These are phyloP conservation scores for Contarinia nasturtii DNA, from an alignment of 1,140 invertebrate genomes.

Conservation along the genomic window DNA sequence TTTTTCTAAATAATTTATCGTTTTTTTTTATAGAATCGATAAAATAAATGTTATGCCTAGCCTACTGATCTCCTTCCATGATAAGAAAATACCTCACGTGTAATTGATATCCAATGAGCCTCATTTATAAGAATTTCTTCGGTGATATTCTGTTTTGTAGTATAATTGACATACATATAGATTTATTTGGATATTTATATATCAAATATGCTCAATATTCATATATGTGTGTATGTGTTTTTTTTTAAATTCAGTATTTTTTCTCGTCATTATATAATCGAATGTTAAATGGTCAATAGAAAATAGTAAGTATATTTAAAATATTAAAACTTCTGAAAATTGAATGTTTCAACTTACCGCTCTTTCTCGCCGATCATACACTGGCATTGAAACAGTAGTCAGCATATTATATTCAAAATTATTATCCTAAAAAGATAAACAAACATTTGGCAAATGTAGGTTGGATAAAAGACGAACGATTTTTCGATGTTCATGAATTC, in stretches of 20 bases:
- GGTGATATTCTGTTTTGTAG: conserved; percentile 61
- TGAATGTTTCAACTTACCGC: conserved; percentile 36
- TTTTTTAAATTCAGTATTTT: too few relatives aligned
- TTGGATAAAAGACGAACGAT: too few relatives aligned
- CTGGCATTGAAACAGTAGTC: conserved; percentile 81
- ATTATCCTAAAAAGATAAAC: too few relatives aligned
- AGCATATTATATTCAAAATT: conserved; percentile 50
- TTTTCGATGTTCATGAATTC: too few relatives aligned
- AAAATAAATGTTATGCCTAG: too few relatives aligned
- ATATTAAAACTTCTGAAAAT: neutral
- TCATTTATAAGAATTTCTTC: conserved; percentile 84
- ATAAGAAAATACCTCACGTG: conserved; percentile 59
- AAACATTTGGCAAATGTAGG: too few relatives aligned
- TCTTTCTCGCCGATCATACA: conserved; percentile 63
- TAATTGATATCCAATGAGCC: conserved; percentile 76
- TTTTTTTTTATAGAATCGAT: too few relatives aligned
- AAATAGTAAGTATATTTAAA: too few relatives aligned
- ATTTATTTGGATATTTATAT: neutral
- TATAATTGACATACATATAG: neutral
- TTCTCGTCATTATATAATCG: too few relatives aligned
- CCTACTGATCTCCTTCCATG: conserved; percentile 12
- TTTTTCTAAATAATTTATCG: too few relatives aligned
- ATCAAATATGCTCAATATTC: too few relatives aligned
- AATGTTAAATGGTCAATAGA: too few relatives aligned
- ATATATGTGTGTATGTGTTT: neutral